Conservation (phyloP, 64 coral and sea anemone species). For the Pachyseris speciosa region DNA sequence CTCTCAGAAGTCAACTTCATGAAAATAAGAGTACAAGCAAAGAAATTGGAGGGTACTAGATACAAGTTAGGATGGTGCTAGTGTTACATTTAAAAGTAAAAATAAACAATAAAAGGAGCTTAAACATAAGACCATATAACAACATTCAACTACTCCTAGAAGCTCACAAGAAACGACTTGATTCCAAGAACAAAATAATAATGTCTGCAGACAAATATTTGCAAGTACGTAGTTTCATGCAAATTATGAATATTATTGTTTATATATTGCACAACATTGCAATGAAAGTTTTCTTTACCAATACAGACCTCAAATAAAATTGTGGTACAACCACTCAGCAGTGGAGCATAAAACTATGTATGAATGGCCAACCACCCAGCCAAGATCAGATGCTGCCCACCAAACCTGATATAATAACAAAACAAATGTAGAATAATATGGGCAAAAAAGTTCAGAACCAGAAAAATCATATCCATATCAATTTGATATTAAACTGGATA, state of each 20-base stretch:
- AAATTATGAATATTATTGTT: too few relatives aligned
- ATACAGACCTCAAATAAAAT: conserved; percentile 91
- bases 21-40: background rate
- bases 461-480: too few relatives aligned
- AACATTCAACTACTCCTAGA: background rate
- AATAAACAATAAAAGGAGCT: background rate
- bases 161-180: background rate
- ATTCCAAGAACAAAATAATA: background rate
- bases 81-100: background rate
- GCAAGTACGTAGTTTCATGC: too few relatives aligned
- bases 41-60: background rate
- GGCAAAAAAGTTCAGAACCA: too few relatives aligned
- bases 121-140: background rate
- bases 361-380: conserved; percentile 99
- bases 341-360: conserved; percentile 96
- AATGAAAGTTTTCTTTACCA: too few relatives aligned
- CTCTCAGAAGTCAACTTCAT: conserved; percentile 22
- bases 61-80: background rate
- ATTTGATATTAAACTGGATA: too few relatives aligned
- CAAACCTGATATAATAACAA: conserved; percentile 72
- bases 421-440: too few relatives aligned
- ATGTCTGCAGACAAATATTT: too few relatives aligned
- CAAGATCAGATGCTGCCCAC: conserved; percentile 99
- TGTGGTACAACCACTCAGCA: conserved; percentile 85
- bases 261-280: too few relatives aligned